Evolutionary conservation across 37 sponge, comb jelly and placozoan genomes (phyloP), one percentile per base, ranked within the genome.

Genomic region (Petrosia ficiformis): DNA sequence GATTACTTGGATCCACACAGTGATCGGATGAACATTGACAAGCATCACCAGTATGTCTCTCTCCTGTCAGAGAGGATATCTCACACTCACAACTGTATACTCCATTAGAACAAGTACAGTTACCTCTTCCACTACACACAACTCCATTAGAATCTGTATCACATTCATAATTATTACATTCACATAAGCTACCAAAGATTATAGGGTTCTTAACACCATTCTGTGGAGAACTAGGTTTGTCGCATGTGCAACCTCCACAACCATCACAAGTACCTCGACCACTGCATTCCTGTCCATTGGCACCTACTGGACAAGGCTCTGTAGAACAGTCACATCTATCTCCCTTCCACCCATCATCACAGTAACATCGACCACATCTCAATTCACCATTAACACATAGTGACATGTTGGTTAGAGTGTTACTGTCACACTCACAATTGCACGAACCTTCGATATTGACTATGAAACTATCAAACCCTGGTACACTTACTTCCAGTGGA

Each of bases 291-390:
- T 28, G 67, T 10, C 26, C 67, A 5, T 44, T 42, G 41, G 65
- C 42, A 42, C 66, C 77, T 28, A 37, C 30, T 40, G 44, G 65
- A 39, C 54, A 63, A 3, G 42, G 39, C 11, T 41, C 32, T 26
- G 44, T 42, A 3, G 43, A 40, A 70, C 29, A 70, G 43, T 1
- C 1, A 6, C 30, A 70, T 2, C 21, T 25, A 29, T 1, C 29
- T 22, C 44, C 30, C 21, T 16, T 70, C 83, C 70, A 58, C 42
- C 75, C 83, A 33, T 30, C n/a, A 30, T 74, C 40, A 34, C 83
- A 82, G 24, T 52, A 36, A 65, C 83, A 82, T 1, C 42, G 39
- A 26, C 83, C 83, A 74, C 83, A 82, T 16, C 29, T 67, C 25
- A 76, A 41, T 6, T 42, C 41, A 24, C 83, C 83, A 24, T 52